Evolutionary conservation across 1,140 invertebrate genomes (phyloP).

Genomic region (Ganaspis sp.): DNA sequence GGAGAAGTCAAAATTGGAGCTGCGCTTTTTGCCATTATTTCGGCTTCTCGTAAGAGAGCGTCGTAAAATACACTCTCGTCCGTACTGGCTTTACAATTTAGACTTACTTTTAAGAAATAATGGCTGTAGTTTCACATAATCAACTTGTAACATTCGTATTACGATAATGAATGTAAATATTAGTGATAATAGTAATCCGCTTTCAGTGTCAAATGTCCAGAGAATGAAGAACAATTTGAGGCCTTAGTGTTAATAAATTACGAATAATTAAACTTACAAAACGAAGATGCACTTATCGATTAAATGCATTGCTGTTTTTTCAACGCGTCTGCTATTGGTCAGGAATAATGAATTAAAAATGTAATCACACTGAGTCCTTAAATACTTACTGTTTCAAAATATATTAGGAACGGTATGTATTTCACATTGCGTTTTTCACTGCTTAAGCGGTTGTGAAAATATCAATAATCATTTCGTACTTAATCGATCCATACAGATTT

Average conservation of each 20-base stretch:
- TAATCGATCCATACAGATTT: conserved; percentile 57
- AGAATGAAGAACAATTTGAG: conserved; percentile 39
- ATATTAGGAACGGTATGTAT: conserved; percentile 43
- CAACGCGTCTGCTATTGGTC: conserved; percentile 14
- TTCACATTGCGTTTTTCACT: conserved; percentile 52
- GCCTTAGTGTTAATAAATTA: conserved; percentile 32
- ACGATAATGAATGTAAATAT: conserved; percentile 68
- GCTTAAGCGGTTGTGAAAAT: conserved; percentile 55
- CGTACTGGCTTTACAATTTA: conserved; percentile 53
- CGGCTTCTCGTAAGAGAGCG: not conserved
- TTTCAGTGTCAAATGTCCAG: conserved; percentile 43
- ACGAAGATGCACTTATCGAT: conserved; percentile 52
- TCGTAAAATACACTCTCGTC: conserved; percentile 37
- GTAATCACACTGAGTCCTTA: conserved; percentile 27
- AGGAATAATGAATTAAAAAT: not conserved
- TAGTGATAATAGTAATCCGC: conserved; percentile 53
- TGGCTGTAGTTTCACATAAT: conserved; percentile 61
- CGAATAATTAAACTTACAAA: conserved; percentile 31
- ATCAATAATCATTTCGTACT: conserved; percentile 71
- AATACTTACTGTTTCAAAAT: conserved; percentile 45
- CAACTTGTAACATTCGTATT: conserved; percentile 59
- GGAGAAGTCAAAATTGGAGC: not conserved
- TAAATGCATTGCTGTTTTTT: conserved; percentile 36
- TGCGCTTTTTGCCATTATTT: conserved; percentile 27
- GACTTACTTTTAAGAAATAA: conserved; percentile 55